phyloP scores from a whole-genome alignment of 2,888 invertebrate genomes.

The Drosophila flavopinicola region DNA sequence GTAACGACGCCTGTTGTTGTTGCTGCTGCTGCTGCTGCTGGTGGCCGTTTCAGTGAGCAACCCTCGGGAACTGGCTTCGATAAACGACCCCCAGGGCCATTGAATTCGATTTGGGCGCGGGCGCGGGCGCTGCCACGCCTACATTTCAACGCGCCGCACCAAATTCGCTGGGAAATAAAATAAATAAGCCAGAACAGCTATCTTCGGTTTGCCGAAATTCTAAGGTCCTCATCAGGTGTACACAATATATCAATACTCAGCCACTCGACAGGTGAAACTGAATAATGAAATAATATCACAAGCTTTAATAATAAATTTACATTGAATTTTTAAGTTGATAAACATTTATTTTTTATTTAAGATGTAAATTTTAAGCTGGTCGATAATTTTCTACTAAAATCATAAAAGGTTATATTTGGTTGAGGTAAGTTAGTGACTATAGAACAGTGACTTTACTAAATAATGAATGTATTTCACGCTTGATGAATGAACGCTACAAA shows the following conservation, averaged over 20 bases:
- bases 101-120: slow-evolving; percentile 45
- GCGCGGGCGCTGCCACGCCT: slow-evolving; percentile 46
- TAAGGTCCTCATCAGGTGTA: not conserved
- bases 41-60: slow-evolving; percentile 39
- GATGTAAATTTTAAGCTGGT: too few species aligned
- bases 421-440: too few species aligned
- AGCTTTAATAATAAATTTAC: too few species aligned
- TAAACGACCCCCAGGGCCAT: slow-evolving; percentile 63
- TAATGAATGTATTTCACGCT: too few species aligned
- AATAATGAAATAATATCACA: too few species aligned
- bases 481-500: too few species aligned
- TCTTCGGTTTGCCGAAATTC: not conserved
- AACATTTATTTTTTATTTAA: too few species aligned
- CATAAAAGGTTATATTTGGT: too few species aligned
- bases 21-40: slow-evolving; percentile 12
- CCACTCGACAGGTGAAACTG: too few species aligned
- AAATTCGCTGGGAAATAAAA: slow-evolving; percentile 47
- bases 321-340: too few species aligned
- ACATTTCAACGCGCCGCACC: slow-evolving; percentile 55
- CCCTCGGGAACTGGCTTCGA: slow-evolving; percentile 69
- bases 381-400: too few species aligned
- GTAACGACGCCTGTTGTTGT: slow-evolving; percentile 33
- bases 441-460: too few species aligned
- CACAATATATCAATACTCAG: not conserved
- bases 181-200: not conserved